Base-by-base conservation (phyloP, 2,113 vertebrate species). In the Spea bombifrons region DNA sequence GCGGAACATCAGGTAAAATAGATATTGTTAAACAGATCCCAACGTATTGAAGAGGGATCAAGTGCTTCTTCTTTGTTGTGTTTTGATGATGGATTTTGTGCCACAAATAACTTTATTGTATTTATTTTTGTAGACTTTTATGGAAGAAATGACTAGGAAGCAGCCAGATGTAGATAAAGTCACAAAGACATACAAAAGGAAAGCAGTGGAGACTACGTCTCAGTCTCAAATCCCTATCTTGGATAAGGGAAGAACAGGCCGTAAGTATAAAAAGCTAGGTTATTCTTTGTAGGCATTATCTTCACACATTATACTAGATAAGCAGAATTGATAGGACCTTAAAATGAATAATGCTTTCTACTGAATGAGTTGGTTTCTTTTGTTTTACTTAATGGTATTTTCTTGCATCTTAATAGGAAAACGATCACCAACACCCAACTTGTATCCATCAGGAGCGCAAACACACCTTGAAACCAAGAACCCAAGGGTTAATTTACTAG, bases 111-210 rank as follows among this genome's bases (percentile, higher is more conserved):
- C 66, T 76, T 67, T 75, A 75, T 52, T 66, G 55, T 68, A 57
- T 52, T 7, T 81, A 77, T 85, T 59, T 75, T 89, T 86, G 59
- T 85, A 99, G 97, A 90, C 84, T 0, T 99, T 99, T 85, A 97
- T 99, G 97, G 97, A 99, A 85, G 97, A 99, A 94, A 99, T 99
- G 97, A 99, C 97, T 83, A 94, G 96, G 89, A 99, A 99, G 85
- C 97, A 99, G 82, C 97, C 97, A 81, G 96, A 99, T 85, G 97
- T 99, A 83, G 97, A 99, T 88, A 99, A 94, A 90, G 94, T 99
- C 81, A 99, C 97, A 73, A 99, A 99, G 90, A 99, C 95, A 59
- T 94, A 98, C 85, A 99, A 99, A 87, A 93, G 97, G 86, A 98
- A 97, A 82, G 84, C 90, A 52, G 81, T 87, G 9, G 94, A 95